A percentile compares a stretch with the other conserved stretches of the same genome.
Conservation (phyloP, 2,888 invertebrate species). For the Cephalotes varians region DNA sequence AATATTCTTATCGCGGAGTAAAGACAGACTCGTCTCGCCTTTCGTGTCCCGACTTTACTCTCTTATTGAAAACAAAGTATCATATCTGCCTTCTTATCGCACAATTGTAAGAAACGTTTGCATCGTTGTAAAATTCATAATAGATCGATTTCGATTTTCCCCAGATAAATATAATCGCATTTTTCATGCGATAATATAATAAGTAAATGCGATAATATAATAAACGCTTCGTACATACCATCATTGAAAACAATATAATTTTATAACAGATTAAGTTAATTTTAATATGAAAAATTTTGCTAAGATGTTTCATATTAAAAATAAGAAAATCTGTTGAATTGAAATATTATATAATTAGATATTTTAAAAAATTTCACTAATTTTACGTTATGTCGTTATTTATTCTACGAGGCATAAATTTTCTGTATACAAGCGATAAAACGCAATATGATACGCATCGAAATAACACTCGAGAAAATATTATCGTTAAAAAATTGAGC, state of each 20-base stretch:
- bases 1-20: conserved; percentile 27
- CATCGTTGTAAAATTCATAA: not conserved
- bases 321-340: not conserved
- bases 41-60: conserved; percentile 23
- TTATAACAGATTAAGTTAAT: not conserved
- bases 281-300: not conserved
- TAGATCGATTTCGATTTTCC: not conserved
- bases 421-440: not conserved
- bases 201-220: not conserved
- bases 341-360: not conserved
- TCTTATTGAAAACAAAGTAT: conserved; percentile 31
- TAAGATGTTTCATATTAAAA: not conserved
- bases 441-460: conserved; percentile 1
- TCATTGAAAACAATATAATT: not conserved
- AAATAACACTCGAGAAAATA: conserved; percentile 13
- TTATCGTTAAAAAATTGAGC: not conserved
- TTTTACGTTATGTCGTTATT: conserved; percentile 3
- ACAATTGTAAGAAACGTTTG: not conserved
- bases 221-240: not conserved
- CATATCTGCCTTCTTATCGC: conserved; percentile 13
- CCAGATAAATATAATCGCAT: not conserved
- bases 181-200: not conserved
- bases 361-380: not conserved
- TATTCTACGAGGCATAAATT: not conserved
- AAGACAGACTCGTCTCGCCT: conserved; percentile 5